phyloP scores from a whole-genome alignment of 2,797 vertebrate species.

The Babyrousa celebensis region DNA sequence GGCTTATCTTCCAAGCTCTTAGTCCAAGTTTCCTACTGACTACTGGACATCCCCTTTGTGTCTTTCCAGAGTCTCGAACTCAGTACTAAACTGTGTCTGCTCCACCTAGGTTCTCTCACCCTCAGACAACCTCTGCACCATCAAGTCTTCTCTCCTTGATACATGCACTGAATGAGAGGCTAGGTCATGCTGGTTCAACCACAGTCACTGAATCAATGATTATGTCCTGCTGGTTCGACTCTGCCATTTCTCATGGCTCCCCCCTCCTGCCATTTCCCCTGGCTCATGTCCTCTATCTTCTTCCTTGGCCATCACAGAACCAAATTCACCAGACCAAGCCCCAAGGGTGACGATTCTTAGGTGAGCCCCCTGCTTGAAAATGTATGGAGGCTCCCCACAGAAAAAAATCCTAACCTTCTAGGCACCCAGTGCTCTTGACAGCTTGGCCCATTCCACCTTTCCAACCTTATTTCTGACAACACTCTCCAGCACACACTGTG shows the following conservation, averaged over 20 bases:
- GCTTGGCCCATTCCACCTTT: background rate
- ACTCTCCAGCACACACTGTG: fast-evolving
- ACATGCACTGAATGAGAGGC: background rate
- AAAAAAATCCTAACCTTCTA: background rate
- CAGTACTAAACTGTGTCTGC: background rate
- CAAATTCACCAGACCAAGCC: too few relatives aligned
- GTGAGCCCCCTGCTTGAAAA: background rate
- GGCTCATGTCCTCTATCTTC: too few relatives aligned
- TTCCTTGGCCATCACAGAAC: background rate
- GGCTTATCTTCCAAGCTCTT: background rate
- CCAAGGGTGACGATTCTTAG: background rate
- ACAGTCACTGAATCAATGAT: background rate
- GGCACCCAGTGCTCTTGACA: background rate
- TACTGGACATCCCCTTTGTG: background rate
- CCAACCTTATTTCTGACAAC: background rate
- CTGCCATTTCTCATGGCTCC: background rate
- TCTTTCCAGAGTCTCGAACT: background rate
- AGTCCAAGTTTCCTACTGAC: background rate
- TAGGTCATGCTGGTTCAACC: background rate
- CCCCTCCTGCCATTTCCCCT: fast-evolving
- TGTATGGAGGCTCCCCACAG: background rate
- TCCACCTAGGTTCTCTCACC: too few relatives aligned
- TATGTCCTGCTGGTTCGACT: background rate
- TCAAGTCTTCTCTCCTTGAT: fast-evolving
- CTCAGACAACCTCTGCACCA: background rate